Base-by-base conservation (phyloP, 2,797 vertebrate genomes). In the Thripadectes ignobilis region DNA sequence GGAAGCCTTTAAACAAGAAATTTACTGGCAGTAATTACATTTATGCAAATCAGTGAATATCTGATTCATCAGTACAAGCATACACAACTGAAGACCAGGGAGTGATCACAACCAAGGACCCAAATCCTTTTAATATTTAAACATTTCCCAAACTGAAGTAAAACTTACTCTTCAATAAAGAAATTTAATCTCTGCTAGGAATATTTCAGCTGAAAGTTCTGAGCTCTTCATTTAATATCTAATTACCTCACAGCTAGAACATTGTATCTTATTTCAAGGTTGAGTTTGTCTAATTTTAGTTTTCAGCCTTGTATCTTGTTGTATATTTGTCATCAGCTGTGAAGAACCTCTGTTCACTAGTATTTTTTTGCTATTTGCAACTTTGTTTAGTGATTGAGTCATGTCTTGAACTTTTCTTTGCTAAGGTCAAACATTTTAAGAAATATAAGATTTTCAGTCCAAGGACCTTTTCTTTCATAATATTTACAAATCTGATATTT, bases 201-300 rank as follows among this genome's bases (percentile, higher is more conserved):
- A 62, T 12, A 62, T 65, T 88, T 82, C 36, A 58, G 9, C 13
- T 66, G 30, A 76, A 72, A 80, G 24, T 10, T 89, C 24, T 10
- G 58, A 73, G 24, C 24, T 55, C 10, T 72, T 32, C 79, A 30
- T 87, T 91, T 72, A 79, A 55, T 89, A 82, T 51, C 20, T 76
- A 74, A 91, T 92, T 91, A 59, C 18, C 26, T 88, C 68, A 67
- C 52, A 79, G 51, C n/a, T 55, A 79, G 68, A 45, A 85, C 79
- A 71, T 74, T 24, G 0, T 36, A 71, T 89, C 72, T 62, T 85
- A 71, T 91, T 93, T 91, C 79, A 94, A 93, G 85, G n/a, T 4
- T 80, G 43, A 92, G 12, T 67, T 92, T 94, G 45, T 74, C 36
- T 82, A 67, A 88, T 88, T 92, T 85, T 76, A 76, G 10, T 94